These are phyloP conservation scores for Sminthurides aquaticus DNA, from an alignment of 2,888 invertebrate genomes.

Conservation along the genomic window DNA sequence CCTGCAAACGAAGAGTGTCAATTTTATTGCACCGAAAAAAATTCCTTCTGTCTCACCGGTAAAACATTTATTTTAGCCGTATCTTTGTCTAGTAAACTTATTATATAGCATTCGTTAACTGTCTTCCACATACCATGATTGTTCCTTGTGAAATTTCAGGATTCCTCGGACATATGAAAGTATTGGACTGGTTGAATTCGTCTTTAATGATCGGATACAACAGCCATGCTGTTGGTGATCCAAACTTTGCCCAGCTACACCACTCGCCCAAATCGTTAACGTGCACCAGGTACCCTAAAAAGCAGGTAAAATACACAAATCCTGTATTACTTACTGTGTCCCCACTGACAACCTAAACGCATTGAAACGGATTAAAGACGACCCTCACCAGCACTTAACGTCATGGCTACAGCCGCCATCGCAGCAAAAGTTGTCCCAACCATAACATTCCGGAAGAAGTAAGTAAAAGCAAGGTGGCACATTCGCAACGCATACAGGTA, in stretches of 20 bases:
- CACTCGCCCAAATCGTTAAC: constrained; percentile 60
- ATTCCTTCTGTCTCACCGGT: too few relatives aligned
- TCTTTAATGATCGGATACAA: constrained; percentile 59
- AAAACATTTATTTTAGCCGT: too few relatives aligned
- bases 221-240: constrained; percentile 67
- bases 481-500: constrained; percentile 46
- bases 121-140: background rate
- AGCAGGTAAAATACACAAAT: background rate
- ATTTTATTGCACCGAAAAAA: background rate
- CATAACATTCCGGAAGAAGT: constrained; percentile 60
- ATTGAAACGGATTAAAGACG: background rate
- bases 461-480: constrained; percentile 55
- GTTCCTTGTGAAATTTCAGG: constrained; percentile 48
- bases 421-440: constrained; percentile 55
- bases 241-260: constrained; percentile 59
- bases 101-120: too few relatives aligned
- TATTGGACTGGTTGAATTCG: constrained; percentile 53
- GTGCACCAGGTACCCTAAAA: constrained; percentile 57
- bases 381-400: constrained; percentile 53
- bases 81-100: too few relatives aligned
- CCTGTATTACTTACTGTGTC: too few relatives aligned
- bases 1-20: constrained; percentile 15
- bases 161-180: constrained; percentile 45
- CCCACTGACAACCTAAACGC: too few relatives aligned
- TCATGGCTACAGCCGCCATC: constrained; percentile 56